Conservation (phyloP, 23 tunicate genomes). For the Styela plicata region DNA sequence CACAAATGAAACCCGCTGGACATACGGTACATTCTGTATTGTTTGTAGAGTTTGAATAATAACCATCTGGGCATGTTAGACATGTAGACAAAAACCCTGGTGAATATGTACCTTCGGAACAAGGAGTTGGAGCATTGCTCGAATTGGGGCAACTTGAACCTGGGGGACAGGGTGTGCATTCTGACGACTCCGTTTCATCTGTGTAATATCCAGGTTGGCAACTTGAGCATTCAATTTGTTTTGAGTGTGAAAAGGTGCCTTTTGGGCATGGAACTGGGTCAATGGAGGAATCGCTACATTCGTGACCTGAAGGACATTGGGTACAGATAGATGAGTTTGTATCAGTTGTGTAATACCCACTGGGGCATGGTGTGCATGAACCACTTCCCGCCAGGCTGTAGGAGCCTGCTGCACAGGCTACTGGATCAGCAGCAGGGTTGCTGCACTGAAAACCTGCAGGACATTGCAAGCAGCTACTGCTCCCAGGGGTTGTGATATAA, state of each 20-base stretch:
- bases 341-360: slow-evolving; percentile 32
- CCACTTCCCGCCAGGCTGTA: slow-evolving; percentile 17
- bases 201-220: slow-evolving; percentile 62
- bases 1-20: slow-evolving; percentile 12
- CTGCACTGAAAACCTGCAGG: slow-evolving; percentile 68
- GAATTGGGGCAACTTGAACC: slow-evolving; percentile 53
- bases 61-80: slow-evolving; percentile 11
- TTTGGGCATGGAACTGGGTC: slow-evolving; percentile 25
- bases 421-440: background rate
- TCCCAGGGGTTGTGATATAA: slow-evolving; percentile 34
- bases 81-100: background rate
- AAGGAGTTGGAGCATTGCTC: background rate
- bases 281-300: slow-evolving; percentile 32
- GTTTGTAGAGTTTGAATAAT: background rate
- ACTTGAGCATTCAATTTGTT: slow-evolving; percentile 20
- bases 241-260: slow-evolving; percentile 17
- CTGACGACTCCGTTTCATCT: slow-evolving; percentile 20
- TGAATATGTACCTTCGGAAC: background rate
- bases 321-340: slow-evolving; percentile 23
- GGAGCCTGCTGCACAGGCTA: slow-evolving; percentile 28
- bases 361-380: slow-evolving; percentile 23
- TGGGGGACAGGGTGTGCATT: slow-evolving; percentile 51
- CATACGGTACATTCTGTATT: slow-evolving; percentile 1
- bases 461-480: slow-evolving; percentile 39
- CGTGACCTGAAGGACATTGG: slow-evolving; percentile 53